These are phyloP conservation scores for Hemibagrus guttatus DNA, from an alignment of 2,797 vertebrate species.

Conservation along the genomic window DNA sequence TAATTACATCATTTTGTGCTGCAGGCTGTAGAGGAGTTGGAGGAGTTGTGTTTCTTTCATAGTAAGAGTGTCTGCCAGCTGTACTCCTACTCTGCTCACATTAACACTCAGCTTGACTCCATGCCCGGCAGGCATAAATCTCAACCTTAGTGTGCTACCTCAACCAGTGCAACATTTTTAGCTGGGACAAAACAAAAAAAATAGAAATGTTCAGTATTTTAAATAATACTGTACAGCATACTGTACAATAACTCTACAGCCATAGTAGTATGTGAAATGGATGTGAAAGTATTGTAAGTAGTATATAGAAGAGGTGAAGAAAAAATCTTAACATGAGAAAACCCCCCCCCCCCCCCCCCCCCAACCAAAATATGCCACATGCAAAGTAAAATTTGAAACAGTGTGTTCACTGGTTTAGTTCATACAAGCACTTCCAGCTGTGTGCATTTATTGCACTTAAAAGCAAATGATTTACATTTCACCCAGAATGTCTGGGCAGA, in stretches of 20 bases:
- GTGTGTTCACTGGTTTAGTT: conserved; percentile 41
- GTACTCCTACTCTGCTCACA: conserved; percentile 34
- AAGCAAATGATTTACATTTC: conserved; percentile 60
- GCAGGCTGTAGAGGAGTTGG: conserved; percentile 8
- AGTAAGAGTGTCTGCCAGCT: conserved; percentile 25
- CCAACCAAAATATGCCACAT: conserved; percentile 12
- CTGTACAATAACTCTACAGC: too few species aligned
- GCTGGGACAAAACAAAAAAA: background rate
- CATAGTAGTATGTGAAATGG: background rate
- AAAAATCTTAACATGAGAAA: conserved; percentile 4
- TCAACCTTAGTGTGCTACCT: conserved; percentile 9
- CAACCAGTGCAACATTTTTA: background rate
- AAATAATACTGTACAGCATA: background rate
- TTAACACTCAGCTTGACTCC: conserved; percentile 50
- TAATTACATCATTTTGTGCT: conserved; percentile 10
- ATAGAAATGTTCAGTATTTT: background rate
- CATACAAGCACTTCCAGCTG: conserved; percentile 53
- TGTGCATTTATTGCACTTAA: conserved; percentile 59
- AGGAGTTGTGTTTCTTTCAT: conserved; percentile 31
- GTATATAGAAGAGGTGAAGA: background rate
- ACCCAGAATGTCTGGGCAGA: conserved; percentile 52
- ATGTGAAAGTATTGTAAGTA: background rate
- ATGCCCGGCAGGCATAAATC: conserved; percentile 37
- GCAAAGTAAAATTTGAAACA: conserved; percentile 46
- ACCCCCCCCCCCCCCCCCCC: too few species aligned